phyloP scores from a whole-genome alignment of 2,888 invertebrate species.

The Chouioia cunea region DNA sequence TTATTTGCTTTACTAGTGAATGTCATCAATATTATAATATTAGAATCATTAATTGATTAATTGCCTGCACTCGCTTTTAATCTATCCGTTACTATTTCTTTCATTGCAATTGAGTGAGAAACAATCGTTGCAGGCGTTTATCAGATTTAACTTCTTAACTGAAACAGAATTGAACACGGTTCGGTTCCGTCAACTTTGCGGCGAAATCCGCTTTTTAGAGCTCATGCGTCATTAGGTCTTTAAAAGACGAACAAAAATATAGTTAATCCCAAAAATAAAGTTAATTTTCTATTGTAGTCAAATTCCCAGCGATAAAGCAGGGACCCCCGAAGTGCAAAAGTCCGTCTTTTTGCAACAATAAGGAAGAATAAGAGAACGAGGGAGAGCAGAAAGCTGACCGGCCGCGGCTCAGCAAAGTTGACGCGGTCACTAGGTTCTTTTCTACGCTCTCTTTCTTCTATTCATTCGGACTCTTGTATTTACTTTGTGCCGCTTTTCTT shows the following conservation, averaged over 20 bases:
- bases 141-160: no score
- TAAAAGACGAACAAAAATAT: slow-evolving; percentile 34
- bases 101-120: no score
- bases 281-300: slow-evolving; percentile 43
- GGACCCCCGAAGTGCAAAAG: slow-evolving; percentile 22
- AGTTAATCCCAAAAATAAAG: slow-evolving; percentile 42
- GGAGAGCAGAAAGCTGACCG: slow-evolving; percentile 33
- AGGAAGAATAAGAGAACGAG: slow-evolving; percentile 19
- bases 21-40: no score
- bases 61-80: no score
- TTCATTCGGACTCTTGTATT: slow-evolving; percentile 24
- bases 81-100: no score
- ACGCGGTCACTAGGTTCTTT: slow-evolving; percentile 27
- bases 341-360: slow-evolving; percentile 5
- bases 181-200: slow-evolving; percentile 9
- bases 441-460: slow-evolving; percentile 7
- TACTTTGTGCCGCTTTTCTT: slow-evolving; percentile 25
- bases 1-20: no score
- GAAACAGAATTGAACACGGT: no score
- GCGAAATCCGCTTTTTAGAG: neutral
- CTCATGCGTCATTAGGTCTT: slow-evolving; percentile 25
- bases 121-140: no score
- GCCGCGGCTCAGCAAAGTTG: slow-evolving; percentile 17
- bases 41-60: no score
- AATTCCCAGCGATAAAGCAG: slow-evolving; percentile 26